Evolutionary conservation across 2,888 invertebrate genomes (phyloP).

Genomic region (Drosophila birchii): DNA sequence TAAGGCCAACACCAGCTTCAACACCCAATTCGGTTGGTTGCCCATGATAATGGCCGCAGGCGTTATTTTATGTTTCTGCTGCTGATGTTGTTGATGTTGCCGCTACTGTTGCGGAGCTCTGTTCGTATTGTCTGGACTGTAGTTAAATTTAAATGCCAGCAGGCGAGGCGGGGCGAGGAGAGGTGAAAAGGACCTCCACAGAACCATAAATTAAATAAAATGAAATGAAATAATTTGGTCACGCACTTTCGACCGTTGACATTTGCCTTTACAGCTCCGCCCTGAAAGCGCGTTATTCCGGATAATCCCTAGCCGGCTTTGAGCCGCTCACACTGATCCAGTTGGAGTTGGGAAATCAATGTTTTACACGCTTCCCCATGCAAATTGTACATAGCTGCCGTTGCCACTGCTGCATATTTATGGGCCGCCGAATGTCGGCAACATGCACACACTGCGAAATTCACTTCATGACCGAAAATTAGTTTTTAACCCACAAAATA

Average conservation of each 20-base stretch:
- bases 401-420: slow-evolving; percentile 65
- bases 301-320: slow-evolving; percentile 36
- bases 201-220: slow-evolving; percentile 66
- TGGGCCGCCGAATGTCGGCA: slow-evolving; percentile 60
- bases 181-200: slow-evolving; percentile 27
- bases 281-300: slow-evolving; percentile 43
- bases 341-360: slow-evolving; percentile 39
- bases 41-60: slow-evolving; percentile 69
- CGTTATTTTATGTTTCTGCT: slow-evolving; percentile 60
- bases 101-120: slow-evolving; percentile 27
- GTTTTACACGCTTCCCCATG: slow-evolving; percentile 29
- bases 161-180: slow-evolving; percentile 19
- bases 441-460: slow-evolving; percentile 59
- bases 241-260: slow-evolving; percentile 54
- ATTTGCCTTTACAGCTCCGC: slow-evolving; percentile 41
- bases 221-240: slow-evolving; percentile 63
- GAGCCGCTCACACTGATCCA: slow-evolving; percentile 24
- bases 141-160: slow-evolving; percentile 64
- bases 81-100: slow-evolving; percentile 33
- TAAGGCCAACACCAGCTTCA: slow-evolving; percentile 47
- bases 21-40: slow-evolving; percentile 60
- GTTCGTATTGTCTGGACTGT: slow-evolving; percentile 54
- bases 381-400: slow-evolving; percentile 27
- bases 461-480: slow-evolving; percentile 79
- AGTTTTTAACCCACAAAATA: slow-evolving; percentile 81